phyloP scores from a whole-genome alignment of 2,888 invertebrate species.

The Onchidella celtica region DNA sequence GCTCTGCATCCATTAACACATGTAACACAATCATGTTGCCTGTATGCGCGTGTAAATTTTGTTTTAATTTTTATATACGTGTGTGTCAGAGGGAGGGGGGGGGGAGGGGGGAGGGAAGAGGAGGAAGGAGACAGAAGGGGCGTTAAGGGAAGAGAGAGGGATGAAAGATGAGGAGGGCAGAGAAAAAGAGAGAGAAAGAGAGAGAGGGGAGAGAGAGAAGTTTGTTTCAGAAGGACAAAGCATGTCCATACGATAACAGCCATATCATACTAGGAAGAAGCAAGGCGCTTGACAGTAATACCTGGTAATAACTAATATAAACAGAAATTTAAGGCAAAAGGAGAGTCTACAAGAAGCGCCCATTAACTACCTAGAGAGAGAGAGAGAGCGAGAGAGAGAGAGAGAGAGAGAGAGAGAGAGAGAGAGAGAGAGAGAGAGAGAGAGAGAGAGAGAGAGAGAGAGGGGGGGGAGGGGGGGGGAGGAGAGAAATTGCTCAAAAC shows the following conservation, averaged over 20 bases:
- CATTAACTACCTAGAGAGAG: too few species aligned
- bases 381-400: too few species aligned
- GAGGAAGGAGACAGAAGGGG: not conserved
- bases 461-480: not conserved
- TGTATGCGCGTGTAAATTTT: too few species aligned
- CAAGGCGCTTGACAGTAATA: not conserved
- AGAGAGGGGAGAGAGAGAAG: not conserved
- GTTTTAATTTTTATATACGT: too few species aligned
- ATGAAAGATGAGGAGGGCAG: not conserved
- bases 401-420: slow-evolving; percentile 36
- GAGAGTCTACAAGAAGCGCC: too few species aligned
- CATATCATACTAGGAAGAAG: too few species aligned
- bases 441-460: not conserved
- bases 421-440: slow-evolving; percentile 26
- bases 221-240: not conserved
- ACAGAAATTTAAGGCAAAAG: not conserved
- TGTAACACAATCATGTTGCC: too few species aligned
- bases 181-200: not conserved
- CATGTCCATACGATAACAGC: too few species aligned
- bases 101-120: not conserved
- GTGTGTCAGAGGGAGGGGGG: too few species aligned
- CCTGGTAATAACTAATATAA: too few species aligned
- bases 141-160: not conserved
- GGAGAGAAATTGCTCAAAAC: too few species aligned
- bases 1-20: too few species aligned